phyloP scores from a whole-genome alignment of 2,888 invertebrate species.

The Sinelater perroti region DNA sequence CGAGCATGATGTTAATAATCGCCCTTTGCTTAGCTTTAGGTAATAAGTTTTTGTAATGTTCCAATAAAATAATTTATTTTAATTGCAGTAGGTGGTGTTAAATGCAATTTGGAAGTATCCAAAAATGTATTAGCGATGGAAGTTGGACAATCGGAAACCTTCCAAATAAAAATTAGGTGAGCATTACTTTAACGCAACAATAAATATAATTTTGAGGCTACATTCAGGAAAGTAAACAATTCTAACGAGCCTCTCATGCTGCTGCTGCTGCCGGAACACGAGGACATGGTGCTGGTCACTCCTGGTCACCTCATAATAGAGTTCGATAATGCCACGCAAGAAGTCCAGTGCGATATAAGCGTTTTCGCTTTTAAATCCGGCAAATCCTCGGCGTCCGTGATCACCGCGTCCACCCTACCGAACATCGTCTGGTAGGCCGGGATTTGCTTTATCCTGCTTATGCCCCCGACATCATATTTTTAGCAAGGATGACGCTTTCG shows the following conservation, averaged over 20 bases:
- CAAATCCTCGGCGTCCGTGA: neutral
- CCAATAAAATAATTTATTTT: neutral
- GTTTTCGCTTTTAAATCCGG: neutral
- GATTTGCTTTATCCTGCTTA: too few relatives aligned
- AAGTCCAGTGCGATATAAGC: neutral
- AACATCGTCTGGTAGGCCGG: neutral
- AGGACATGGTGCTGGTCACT: neutral
- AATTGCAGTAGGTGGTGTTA: neutral
- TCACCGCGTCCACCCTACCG: neutral
- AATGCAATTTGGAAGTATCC: neutral
- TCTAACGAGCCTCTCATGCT: neutral
- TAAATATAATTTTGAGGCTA: neutral
- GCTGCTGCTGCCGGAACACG: neutral
- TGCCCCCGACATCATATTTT: too few relatives aligned
- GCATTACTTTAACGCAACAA: neutral
- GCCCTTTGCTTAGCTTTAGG: too few relatives aligned
- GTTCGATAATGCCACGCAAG: neutral
- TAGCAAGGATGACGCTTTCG: slow-evolving; percentile 72
- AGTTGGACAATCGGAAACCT: slow-evolving; percentile 24
- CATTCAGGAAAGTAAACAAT: neutral
- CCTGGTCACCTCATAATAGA: neutral
- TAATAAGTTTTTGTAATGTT: too few relatives aligned
- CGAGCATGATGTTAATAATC: too few relatives aligned
- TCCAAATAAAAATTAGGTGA: slow-evolving; percentile 1
- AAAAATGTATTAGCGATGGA: neutral